Percentiles rank a stretch among this genome's conserved stretches.
phyloP scores from a whole-genome alignment of 2,113 vertebrate genomes.

The Mastomys natalensis region DNA sequence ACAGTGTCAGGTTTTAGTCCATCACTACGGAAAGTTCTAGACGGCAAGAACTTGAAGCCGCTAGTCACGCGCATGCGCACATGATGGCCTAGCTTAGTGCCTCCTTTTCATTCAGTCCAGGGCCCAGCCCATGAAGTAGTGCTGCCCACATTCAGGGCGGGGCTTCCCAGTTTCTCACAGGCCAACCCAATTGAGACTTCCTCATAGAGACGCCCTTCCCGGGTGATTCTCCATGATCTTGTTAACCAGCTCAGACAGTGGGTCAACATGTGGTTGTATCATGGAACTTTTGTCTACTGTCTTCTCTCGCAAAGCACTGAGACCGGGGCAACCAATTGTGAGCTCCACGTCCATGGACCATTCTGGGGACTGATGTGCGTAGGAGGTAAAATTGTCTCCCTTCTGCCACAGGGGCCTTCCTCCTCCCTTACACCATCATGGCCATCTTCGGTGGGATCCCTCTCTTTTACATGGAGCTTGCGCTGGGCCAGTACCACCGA shows the following conservation, averaged over 20 bases:
- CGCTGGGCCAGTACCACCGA: slow-evolving; percentile 97
- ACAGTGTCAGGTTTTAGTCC: not conserved
- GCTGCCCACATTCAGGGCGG: not conserved
- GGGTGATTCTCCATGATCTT: not conserved
- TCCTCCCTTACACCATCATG: slow-evolving; percentile 98
- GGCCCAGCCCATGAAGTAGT: no score
- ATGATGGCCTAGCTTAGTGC: not conserved
- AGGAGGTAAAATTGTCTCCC: slow-evolving; percentile 56
- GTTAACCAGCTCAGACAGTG: not conserved
- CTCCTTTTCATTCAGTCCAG: not conserved
- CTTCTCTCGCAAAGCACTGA: not conserved
- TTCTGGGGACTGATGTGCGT: not conserved
- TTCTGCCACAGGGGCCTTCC: slow-evolving; percentile 93
- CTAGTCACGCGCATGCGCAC: no score
- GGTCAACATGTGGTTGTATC: not conserved
- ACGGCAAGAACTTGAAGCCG: not conserved
- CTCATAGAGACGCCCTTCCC: not conserved
- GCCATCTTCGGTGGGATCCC: slow-evolving; percentile 98
- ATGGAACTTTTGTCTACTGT: not conserved
- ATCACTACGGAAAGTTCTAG: not conserved
- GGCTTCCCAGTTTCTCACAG: not conserved
- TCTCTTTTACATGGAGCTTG: slow-evolving; percentile 99
- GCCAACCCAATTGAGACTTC: not conserved
- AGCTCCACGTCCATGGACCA: not conserved
- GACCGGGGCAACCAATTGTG: not conserved